These are phyloP conservation scores for Nephrotoma appendiculata DNA, from an alignment of 2,888 invertebrate genomes.

Conservation along the genomic window DNA sequence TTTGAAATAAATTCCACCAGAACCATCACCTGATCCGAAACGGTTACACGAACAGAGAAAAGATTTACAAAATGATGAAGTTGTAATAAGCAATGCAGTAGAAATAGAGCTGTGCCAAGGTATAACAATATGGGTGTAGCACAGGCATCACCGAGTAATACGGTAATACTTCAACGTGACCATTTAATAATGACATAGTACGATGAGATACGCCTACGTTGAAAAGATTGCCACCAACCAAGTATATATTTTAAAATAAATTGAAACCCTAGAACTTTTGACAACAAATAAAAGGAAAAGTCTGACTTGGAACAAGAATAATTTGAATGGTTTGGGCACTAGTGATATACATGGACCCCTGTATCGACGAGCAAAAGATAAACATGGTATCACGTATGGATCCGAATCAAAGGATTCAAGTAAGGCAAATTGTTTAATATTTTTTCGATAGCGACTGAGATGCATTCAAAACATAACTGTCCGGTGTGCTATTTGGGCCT, in stretches of 20 bases:
- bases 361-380: conserved; percentile 51
- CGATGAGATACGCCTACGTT: neutral
- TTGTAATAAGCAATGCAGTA: neutral
- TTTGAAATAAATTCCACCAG: conserved; percentile 28
- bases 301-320: conserved; percentile 51
- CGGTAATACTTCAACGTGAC: neutral
- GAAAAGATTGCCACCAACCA: neutral
- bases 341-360: conserved; percentile 66
- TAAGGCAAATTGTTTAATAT: conserved; percentile 74
- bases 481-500: too few relatives aligned
- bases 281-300: conserved; percentile 36
- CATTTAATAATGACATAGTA: neutral
- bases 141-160: neutral
- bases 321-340: conserved; percentile 57
- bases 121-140: neutral
- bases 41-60: conserved; percentile 20
- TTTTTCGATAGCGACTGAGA: conserved; percentile 67
- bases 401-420: conserved; percentile 47
- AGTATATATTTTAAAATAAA: conserved; percentile 10
- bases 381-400: conserved; percentile 51
- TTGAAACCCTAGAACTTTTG: conserved; percentile 25
- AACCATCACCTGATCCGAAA: conserved; percentile 33
- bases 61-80: neutral
- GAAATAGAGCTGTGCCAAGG: neutral
- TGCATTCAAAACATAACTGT: too few relatives aligned